Evolutionary conservation across 2,113 vertebrate species (phyloP).

Genomic region (Oreotrochilus melanogaster): DNA sequence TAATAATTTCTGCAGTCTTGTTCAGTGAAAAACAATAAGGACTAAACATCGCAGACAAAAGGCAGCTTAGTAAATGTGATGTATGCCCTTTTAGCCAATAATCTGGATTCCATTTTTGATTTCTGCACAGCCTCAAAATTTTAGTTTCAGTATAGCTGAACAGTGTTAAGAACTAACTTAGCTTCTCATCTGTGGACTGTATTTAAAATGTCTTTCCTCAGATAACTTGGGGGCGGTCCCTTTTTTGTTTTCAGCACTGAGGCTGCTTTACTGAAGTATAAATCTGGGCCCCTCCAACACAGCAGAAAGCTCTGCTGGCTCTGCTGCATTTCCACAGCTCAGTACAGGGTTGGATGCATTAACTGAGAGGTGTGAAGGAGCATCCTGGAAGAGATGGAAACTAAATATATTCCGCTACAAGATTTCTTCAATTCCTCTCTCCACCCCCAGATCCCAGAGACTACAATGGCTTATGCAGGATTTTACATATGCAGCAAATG

Average conservation of each 20-base stretch:
- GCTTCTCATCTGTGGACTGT: not conserved
- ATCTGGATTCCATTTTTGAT: not conserved
- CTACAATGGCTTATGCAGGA: constrained; percentile 59
- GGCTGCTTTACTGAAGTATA: not conserved
- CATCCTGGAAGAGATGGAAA: constrained; percentile 55
- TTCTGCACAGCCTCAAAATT: not conserved
- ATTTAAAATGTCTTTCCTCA: constrained; percentile 1
- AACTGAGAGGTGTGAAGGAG: constrained; percentile 63
- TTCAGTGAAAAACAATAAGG: not conserved
- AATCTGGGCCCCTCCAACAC: not conserved
- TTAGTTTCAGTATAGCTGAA: not conserved
- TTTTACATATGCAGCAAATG: constrained; percentile 40
- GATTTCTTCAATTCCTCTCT: constrained; percentile 59
- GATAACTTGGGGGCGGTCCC: not conserved
- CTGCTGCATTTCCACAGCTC: not conserved
- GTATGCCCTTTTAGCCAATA: not conserved
- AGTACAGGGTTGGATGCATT: not conserved
- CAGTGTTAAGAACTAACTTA: not conserved
- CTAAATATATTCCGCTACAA: constrained; percentile 69
- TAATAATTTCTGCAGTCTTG: not conserved
- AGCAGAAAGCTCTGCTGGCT: constrained; percentile 6
- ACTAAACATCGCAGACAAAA: not conserved
- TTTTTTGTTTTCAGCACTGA: not conserved
- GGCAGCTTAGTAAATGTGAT: not conserved
- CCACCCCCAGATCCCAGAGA: constrained; percentile 57